phyloP scores from a whole-genome alignment of 2,113 vertebrate genomes.

The Apodemus speciosus region DNA sequence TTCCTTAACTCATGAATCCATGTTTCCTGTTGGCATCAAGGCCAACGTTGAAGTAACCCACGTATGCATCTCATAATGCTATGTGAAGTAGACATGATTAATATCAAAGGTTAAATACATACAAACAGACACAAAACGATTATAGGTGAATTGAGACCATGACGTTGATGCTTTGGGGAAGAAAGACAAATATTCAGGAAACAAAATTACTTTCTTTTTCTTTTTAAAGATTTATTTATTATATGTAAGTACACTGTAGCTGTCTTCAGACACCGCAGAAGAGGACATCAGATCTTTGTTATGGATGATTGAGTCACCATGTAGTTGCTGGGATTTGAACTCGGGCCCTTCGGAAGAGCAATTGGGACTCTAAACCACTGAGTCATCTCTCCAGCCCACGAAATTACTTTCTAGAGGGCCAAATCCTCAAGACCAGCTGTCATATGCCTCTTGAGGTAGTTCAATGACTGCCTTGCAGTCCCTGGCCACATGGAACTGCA shows the following conservation, averaged over 20 bases:
- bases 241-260: no score
- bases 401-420: not conserved
- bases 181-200: not conserved
- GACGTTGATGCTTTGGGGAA: not conserved
- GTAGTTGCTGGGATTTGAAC: no score
- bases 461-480: not conserved
- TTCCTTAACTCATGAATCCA: not conserved
- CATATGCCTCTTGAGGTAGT: accelerated
- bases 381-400: no score
- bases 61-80: not conserved
- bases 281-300: no score
- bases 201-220: not conserved
- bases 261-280: no score
- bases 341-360: no score
- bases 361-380: no score
- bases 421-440: not conserved
- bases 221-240: no score
- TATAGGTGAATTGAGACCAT: not conserved
- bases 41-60: not conserved
- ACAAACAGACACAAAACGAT: not conserved
- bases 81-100: not conserved
- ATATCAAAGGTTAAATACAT: not conserved
- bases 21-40: not conserved
- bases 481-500: not conserved
- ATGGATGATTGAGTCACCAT: no score